These are phyloP conservation scores for Gouania willdenowi DNA, from an alignment of 2,797 vertebrate genomes.

Conservation along the genomic window DNA sequence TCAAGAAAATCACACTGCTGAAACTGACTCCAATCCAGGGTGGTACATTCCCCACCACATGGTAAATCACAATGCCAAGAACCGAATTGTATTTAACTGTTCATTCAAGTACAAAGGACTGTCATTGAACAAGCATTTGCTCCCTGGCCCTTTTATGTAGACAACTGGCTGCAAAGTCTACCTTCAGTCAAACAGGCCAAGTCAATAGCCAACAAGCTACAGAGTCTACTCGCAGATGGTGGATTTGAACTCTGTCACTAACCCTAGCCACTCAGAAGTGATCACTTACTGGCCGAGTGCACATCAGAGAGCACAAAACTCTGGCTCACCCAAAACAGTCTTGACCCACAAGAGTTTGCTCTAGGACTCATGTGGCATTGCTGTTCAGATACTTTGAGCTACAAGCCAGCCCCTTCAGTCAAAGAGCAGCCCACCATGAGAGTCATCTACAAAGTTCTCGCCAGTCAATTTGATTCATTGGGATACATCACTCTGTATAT, in stretches of 20 bases:
- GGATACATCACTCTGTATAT: neutral
- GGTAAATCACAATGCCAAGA: slow-evolving; percentile 5
- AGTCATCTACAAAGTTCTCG: neutral
- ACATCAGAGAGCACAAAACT: too few relatives aligned
- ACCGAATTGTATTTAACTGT: too few relatives aligned
- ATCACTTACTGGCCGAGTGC: neutral
- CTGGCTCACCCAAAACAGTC: too few relatives aligned
- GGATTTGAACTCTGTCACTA: neutral
- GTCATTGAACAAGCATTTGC: too few relatives aligned
- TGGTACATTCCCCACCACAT: slow-evolving; percentile 5
- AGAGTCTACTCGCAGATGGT: neutral
- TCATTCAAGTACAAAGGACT: neutral
- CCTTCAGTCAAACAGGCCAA: neutral
- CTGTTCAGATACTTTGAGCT: neutral
- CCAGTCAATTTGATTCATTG: neutral
- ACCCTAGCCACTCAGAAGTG: neutral
- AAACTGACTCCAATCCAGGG: too few relatives aligned
- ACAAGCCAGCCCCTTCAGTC: neutral
- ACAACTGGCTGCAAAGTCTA: neutral
- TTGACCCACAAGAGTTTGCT: too few relatives aligned
- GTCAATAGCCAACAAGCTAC: neutral
- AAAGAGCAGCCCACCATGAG: neutral
- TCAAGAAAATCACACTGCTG: too few relatives aligned
- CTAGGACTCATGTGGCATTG: neutral
- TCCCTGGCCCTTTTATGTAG: neutral